Conservation (phyloP, 1,140 invertebrate genomes). For the Psilanteris sp. region DNA sequence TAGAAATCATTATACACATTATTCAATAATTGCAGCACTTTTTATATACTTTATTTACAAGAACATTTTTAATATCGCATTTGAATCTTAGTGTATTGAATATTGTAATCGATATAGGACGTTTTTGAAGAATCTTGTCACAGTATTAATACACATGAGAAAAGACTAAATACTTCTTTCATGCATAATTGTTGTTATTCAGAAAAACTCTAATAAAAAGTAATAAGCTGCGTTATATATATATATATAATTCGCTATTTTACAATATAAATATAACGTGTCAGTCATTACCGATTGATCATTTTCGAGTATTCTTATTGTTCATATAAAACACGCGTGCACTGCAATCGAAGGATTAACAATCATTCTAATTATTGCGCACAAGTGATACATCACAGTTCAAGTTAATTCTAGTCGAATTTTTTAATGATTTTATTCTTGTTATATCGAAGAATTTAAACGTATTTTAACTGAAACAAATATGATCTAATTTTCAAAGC, state of each 20-base stretch:
- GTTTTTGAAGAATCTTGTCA: slow-evolving; percentile 45
- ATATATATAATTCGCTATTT: slow-evolving; percentile 49
- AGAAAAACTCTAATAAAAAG: slow-evolving; percentile 31
- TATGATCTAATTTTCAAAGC: too few relatives aligned
- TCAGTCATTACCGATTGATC: slow-evolving; percentile 60
- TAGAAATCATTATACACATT: slow-evolving; percentile 43
- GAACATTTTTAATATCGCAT: slow-evolving; percentile 28
- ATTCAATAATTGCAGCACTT: slow-evolving; percentile 50
- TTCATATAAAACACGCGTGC: slow-evolving; percentile 39
- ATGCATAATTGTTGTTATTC: slow-evolving; percentile 15
- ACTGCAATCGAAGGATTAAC: slow-evolving; percentile 58
- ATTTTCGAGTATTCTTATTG: slow-evolving; percentile 59
- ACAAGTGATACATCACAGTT: slow-evolving; percentile 59
- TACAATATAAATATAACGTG: slow-evolving; percentile 60
- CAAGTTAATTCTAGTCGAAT: slow-evolving; percentile 51
- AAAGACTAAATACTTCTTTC: slow-evolving; percentile 24
- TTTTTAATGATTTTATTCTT: too few relatives aligned
- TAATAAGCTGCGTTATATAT: slow-evolving; percentile 40
- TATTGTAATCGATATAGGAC: slow-evolving; percentile 21
- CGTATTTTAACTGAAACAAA: too few relatives aligned
- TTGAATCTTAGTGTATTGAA: slow-evolving; percentile 31
- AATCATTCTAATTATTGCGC: slow-evolving; percentile 56
- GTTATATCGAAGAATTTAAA: too few relatives aligned
- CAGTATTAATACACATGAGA: slow-evolving; percentile 18
- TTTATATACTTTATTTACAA: slow-evolving; percentile 58